These are phyloP conservation scores for Nymphalis polychloros DNA, from an alignment of 2,888 invertebrate genomes.

Conservation along the genomic window DNA sequence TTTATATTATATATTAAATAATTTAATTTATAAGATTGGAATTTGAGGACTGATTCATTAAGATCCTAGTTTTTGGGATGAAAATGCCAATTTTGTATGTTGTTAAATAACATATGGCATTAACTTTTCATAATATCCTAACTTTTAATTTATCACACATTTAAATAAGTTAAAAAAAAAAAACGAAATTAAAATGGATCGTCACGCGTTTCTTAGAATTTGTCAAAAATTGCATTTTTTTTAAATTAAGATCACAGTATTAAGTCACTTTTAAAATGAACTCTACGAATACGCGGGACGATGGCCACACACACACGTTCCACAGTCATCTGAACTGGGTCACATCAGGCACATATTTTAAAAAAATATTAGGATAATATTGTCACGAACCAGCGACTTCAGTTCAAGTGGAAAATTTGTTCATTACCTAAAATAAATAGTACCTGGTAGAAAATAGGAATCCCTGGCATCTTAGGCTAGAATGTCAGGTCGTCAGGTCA, in stretches of 20 bases:
- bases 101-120: conserved; percentile 71
- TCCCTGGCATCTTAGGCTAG: conserved; percentile 41
- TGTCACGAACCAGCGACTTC: conserved; percentile 61
- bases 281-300: conserved; percentile 73
- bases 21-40: conserved; percentile 51
- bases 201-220: conserved; percentile 71
- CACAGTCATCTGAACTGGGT: conserved; percentile 76
- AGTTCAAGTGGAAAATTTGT: conserved; percentile 44
- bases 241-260: conserved; percentile 82
- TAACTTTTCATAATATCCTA: conserved; percentile 48
- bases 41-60: conserved; percentile 47
- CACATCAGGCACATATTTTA: conserved; percentile 59
- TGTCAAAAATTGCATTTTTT: conserved; percentile 72
- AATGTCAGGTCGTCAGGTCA: conserved; percentile 47
- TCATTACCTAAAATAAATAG: conserved; percentile 42
- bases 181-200: conserved; percentile 61
- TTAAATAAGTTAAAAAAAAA: conserved; percentile 72
- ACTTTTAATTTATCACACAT: conserved; percentile 68
- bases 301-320: conserved; percentile 75
- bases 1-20: conserved; percentile 40
- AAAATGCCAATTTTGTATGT: conserved; percentile 75
- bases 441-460: conserved; percentile 42
- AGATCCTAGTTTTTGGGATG: conserved; percentile 49
- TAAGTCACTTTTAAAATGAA: conserved; percentile 78
- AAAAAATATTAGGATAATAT: conserved; percentile 56